Evolutionary conservation across 2,797 vertebrate genomes (phyloP).

Genomic region (Etheostoma perlongum): DNA sequence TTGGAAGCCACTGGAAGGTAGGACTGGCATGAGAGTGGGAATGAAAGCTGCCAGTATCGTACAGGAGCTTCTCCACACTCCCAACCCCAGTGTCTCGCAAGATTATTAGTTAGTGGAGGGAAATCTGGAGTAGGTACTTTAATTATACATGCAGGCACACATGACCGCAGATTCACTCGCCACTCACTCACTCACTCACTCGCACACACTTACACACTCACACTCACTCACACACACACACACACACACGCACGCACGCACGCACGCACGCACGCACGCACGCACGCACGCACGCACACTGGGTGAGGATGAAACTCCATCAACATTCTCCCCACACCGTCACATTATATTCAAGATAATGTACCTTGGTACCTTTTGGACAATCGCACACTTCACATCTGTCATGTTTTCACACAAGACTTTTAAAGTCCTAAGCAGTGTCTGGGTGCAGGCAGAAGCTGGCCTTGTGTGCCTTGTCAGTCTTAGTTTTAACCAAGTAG

Average conservation of each 20-base stretch:
- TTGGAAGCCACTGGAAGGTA: constrained; percentile 84
- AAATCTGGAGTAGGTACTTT: constrained; percentile 63
- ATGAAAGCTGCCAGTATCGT: constrained; percentile 16
- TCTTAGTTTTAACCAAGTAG: constrained; percentile 13
- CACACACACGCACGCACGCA: no score
- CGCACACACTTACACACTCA: neutral
- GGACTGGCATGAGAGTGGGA: constrained; percentile 46
- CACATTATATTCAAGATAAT: constrained; percentile 72
- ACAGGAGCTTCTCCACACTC: constrained; percentile 39
- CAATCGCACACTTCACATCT: constrained; percentile 46
- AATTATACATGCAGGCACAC: constrained; percentile 62
- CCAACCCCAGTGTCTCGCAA: constrained; percentile 47
- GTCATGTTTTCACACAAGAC: constrained; percentile 23
- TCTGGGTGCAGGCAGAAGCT: constrained; percentile 23
- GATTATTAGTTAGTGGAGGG: constrained; percentile 65
- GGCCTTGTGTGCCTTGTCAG: neutral
- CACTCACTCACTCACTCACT: neutral
- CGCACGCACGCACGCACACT: no score
- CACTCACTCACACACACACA: no score
- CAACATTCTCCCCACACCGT: constrained; percentile 35
- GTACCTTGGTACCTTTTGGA: constrained; percentile 51
- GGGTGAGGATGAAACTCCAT: constrained; percentile 33
- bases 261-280: no score
- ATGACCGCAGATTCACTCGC: constrained; percentile 31
- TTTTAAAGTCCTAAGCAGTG: constrained; percentile 18